These are phyloP conservation scores for Turnix velox DNA, from an alignment of 2,113 vertebrate genomes.

Conservation along the genomic window DNA sequence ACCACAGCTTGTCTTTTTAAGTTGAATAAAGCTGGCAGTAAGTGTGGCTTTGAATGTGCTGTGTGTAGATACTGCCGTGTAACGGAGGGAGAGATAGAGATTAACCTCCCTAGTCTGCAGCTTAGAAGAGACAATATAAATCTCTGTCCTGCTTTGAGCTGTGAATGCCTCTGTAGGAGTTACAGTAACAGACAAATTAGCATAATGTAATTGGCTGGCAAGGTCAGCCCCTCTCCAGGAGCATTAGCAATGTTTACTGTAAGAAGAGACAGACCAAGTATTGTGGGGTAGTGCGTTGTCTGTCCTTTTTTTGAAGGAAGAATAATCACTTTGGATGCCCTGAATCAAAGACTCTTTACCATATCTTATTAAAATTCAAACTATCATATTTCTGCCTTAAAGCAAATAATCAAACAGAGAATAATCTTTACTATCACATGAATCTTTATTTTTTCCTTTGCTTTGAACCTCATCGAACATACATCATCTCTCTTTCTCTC, in stretches of 20 bases:
- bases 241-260: slow-evolving; percentile 51
- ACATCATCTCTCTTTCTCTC: background rate
- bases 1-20: background rate
- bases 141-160: slow-evolving; percentile 47
- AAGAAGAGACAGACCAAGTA: slow-evolving; percentile 47
- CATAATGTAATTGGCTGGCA: slow-evolving; percentile 71
- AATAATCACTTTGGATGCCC: background rate
- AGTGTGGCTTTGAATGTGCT: slow-evolving; percentile 13
- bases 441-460: background rate
- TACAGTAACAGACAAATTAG: slow-evolving; percentile 69
- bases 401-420: background rate
- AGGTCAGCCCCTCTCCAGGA: slow-evolving; percentile 63
- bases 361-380: background rate
- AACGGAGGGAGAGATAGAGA: slow-evolving; percentile 15
- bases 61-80: background rate
- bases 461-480: background rate
- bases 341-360: background rate
- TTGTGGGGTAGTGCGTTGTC: background rate
- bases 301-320: slow-evolving; percentile 10
- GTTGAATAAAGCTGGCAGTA: background rate
- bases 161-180: slow-evolving; percentile 62
- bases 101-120: slow-evolving; percentile 40
- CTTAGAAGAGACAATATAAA: slow-evolving; percentile 59
- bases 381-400: slow-evolving; percentile 18
- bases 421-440: background rate